These are phyloP conservation scores for Myoxocephalus aenaeus DNA, from an alignment of 2,797 vertebrate genomes.

Conservation along the genomic window DNA sequence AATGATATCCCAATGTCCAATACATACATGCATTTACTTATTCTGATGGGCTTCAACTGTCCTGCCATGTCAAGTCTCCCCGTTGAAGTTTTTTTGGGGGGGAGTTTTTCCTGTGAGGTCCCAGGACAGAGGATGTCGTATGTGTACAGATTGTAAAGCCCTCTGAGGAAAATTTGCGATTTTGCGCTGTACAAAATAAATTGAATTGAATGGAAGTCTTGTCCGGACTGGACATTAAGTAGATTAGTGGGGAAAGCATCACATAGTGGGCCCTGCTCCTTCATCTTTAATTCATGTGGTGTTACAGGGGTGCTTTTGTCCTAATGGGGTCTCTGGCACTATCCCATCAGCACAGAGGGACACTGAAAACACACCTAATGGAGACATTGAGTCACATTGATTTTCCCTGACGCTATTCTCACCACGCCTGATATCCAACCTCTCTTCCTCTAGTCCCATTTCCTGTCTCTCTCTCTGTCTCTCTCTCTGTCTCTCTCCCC, in stretches of 20 bases:
- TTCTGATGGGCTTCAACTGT: slow-evolving; percentile 27
- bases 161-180: too few relatives aligned
- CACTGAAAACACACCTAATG: slow-evolving; percentile 80
- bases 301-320: slow-evolving; percentile 63
- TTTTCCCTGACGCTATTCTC: slow-evolving; percentile 78
- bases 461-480: slow-evolving; percentile 42
- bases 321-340: slow-evolving; percentile 82
- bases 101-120: too few relatives aligned
- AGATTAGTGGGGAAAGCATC: slow-evolving; percentile 64
- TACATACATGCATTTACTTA: neutral
- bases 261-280: slow-evolving; percentile 35
- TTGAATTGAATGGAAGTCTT: slow-evolving; percentile 13
- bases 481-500: slow-evolving; percentile 50
- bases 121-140: too few relatives aligned
- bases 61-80: slow-evolving; percentile 6
- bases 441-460: slow-evolving; percentile 57
- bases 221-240: slow-evolving; percentile 61
- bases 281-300: slow-evolving; percentile 84
- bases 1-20: slow-evolving; percentile 12
- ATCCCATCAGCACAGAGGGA: slow-evolving; percentile 70
- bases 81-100: too few relatives aligned
- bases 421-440: slow-evolving; percentile 56
- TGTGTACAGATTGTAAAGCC: too few relatives aligned
- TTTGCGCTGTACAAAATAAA: too few relatives aligned
- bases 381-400: slow-evolving; percentile 82